Percentiles rank a stretch among this genome's conserved stretches.
These are phyloP conservation scores for Pegoplata infirma DNA, from an alignment of 2,888 invertebrate species.

Conservation along the genomic window DNA sequence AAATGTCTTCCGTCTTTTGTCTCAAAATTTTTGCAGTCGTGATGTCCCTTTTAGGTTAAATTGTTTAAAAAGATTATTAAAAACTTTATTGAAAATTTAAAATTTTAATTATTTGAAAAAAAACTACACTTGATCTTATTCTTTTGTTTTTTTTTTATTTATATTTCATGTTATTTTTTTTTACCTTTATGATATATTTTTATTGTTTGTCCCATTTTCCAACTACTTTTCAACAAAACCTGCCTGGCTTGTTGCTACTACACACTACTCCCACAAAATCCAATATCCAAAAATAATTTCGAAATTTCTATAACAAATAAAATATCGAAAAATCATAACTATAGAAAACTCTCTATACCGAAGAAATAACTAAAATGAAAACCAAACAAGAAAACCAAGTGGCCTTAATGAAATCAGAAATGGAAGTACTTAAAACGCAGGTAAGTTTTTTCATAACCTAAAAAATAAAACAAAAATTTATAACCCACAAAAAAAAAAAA, in stretches of 20 bases:
- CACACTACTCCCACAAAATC: neutral
- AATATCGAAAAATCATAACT: constrained; percentile 10
- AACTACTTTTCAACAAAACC: constrained; percentile 34
- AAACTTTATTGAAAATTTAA: constrained; percentile 14
- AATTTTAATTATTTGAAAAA: neutral
- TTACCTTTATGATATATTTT: too few relatives aligned
- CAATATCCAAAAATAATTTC: constrained; percentile 15
- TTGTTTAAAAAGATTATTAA: neutral
- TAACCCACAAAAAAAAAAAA: too few relatives aligned
- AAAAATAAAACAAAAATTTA: neutral
- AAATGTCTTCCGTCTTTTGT: too few relatives aligned
- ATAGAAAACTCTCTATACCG: constrained; percentile 76
- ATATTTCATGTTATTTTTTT: constrained; percentile 18
- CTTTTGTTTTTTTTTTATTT: constrained; percentile 34
- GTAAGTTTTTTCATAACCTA: constrained; percentile 64
- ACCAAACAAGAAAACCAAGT: constrained; percentile 75
- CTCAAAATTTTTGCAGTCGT: neutral
- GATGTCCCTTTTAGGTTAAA: neutral
- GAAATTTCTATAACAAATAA: constrained; percentile 30
- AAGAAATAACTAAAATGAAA: constrained; percentile 76
- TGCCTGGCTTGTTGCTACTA: constrained; percentile 54
- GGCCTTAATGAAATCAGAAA: constrained; percentile 66
- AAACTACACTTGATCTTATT: constrained; percentile 37
- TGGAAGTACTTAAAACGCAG: constrained; percentile 69
- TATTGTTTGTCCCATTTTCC: too few relatives aligned